A percentile compares a stretch with the other conserved stretches of the same genome.
These are phyloP conservation scores for Arctia plantaginis DNA, from an alignment of 2,888 invertebrate species.

Conservation along the genomic window DNA sequence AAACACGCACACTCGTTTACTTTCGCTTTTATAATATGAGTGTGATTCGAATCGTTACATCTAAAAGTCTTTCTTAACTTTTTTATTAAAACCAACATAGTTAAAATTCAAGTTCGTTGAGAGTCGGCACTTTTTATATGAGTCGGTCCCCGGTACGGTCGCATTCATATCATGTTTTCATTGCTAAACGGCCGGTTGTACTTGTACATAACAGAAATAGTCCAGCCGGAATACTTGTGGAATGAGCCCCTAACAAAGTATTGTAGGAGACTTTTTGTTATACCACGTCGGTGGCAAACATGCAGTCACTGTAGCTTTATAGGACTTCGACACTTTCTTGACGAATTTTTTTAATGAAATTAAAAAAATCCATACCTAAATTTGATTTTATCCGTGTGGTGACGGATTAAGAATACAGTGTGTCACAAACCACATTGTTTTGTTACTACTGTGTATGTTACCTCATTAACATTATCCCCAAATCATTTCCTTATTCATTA, in stretches of 20 bases:
- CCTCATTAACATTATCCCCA: no score
- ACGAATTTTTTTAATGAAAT: no score
- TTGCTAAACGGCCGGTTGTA: conserved; percentile 10
- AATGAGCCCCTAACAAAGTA: neutral
- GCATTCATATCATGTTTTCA: conserved; percentile 27
- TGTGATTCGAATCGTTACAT: neutral
- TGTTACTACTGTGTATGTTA: no score
- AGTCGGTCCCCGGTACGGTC: neutral
- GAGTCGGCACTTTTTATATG: conserved; percentile 6
- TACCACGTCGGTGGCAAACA: neutral
- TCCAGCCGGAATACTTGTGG: neutral
- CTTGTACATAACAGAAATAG: conserved; percentile 6
- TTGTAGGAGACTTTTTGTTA: neutral
- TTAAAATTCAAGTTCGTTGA: neutral
- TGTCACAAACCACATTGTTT: no score
- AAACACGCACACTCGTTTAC: no score
- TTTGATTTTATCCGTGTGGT: no score
- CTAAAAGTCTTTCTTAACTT: neutral
- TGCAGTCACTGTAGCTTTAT: no score
- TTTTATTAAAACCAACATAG: conserved; percentile 14
- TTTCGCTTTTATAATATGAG: no score
- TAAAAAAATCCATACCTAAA: no score
- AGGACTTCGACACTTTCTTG: no score
- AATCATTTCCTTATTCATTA: no score
- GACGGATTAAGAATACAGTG: no score